Evolutionary conservation across 2,113 vertebrate genomes (phyloP).

Genomic region (Etheostoma spectabile): DNA sequence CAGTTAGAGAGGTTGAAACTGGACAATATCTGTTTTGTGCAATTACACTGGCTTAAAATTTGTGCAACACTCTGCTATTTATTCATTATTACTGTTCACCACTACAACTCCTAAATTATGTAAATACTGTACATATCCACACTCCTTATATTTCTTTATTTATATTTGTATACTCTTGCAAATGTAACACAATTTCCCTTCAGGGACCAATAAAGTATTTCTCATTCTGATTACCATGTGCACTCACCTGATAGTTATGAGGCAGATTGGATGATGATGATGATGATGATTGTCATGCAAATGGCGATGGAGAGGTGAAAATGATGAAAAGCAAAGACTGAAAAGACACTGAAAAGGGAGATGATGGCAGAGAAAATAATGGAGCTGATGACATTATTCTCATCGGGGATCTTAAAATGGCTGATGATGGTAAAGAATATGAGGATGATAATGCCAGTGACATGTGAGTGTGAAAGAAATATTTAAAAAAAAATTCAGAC

Average conservation of each 20-base stretch:
- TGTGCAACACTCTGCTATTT: too few species aligned
- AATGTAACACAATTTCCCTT: too few species aligned
- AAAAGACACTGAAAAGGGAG: background rate
- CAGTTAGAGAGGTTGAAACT: too few species aligned
- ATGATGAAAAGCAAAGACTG: background rate
- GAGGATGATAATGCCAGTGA: background rate
- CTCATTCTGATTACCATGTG: background rate
- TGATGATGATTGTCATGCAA: background rate
- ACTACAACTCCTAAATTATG: too few species aligned
- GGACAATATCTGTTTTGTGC: too few species aligned
- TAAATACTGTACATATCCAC: too few species aligned
- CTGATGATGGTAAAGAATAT: background rate
- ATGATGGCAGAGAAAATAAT: background rate
- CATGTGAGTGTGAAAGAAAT: background rate
- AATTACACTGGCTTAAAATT: too few species aligned
- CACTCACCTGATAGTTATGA: conserved; percentile 12
- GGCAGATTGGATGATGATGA: background rate
- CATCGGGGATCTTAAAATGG: background rate
- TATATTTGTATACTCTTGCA: too few species aligned
- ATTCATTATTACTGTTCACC: too few species aligned
- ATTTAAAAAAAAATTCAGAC: too few species aligned
- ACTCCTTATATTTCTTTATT: too few species aligned
- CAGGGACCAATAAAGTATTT: too few species aligned
- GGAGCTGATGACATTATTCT: background rate
- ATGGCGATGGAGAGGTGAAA: background rate